These are phyloP conservation scores for Scotopteryx bipunctaria DNA, from an alignment of 2,888 invertebrate species.

Conservation along the genomic window DNA sequence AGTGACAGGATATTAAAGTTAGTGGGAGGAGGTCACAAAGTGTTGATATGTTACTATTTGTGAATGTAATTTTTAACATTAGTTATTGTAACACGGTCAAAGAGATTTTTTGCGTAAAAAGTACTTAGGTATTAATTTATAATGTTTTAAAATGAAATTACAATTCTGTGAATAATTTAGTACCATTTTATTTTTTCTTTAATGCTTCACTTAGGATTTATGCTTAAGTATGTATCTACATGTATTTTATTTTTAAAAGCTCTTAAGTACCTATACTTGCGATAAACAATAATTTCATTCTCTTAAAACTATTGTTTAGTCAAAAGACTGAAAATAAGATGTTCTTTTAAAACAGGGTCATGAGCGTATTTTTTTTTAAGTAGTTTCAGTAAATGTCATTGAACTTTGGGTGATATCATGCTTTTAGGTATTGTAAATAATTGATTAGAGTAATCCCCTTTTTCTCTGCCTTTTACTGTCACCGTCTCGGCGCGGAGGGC, in stretches of 20 bases:
- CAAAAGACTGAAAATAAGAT: constrained; percentile 17
- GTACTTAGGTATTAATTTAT: constrained; percentile 8
- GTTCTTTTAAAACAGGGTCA: constrained; percentile 20
- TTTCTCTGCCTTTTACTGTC: no score
- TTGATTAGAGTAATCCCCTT: no score
- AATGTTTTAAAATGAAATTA: not conserved
- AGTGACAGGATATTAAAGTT: no score
- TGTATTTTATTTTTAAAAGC: constrained; percentile 2
- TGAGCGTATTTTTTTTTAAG: not conserved
- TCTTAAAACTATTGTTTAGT: constrained; percentile 9
- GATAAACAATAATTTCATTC: no score
- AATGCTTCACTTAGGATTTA: not conserved
- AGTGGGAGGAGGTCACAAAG: no score
- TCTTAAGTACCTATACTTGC: no score
- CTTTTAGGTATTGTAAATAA: no score
- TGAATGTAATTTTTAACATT: no score
- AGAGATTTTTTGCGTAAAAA: constrained; percentile 3
- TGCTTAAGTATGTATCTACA: not conserved
- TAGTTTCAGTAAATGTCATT: constrained; percentile 12
- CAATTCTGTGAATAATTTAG: not conserved
- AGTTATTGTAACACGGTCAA: no score
- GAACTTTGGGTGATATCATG: not conserved
- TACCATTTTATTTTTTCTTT: not conserved
- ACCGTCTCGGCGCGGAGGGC: no score
- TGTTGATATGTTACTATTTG: no score